Conservation (phyloP, 2,797 vertebrate genomes). For the Ispidina lecontei region DNA sequence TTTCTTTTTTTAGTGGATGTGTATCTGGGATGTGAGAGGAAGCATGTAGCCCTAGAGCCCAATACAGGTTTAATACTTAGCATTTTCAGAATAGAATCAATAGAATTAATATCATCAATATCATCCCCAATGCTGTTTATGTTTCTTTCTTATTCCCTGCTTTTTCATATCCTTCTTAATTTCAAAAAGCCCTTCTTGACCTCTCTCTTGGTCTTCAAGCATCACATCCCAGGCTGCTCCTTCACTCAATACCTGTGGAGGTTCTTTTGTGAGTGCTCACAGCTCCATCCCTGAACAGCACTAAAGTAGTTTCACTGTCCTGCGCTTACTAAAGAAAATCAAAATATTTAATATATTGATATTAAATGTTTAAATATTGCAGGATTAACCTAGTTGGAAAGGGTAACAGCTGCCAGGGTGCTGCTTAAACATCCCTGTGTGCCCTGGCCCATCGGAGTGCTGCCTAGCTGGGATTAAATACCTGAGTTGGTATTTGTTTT, state of each 20-base stretch:
- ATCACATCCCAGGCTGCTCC: neutral
- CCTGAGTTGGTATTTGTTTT: neutral
- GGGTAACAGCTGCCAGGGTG: neutral
- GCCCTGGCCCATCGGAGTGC: neutral
- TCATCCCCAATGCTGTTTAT: neutral
- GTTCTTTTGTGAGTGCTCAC: rapidly evolving
- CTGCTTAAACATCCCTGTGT: neutral
- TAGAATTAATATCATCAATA: too few relatives aligned
- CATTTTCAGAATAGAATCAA: neutral
- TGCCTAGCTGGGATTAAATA: neutral
- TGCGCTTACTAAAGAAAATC: neutral
- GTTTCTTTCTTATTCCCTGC: neutral
- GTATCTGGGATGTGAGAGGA: neutral
- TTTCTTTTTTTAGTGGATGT: too few relatives aligned
- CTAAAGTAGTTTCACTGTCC: neutral
- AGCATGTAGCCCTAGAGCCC: neutral
- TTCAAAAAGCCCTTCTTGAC: neutral
- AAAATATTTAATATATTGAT: neutral
- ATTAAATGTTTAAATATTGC: neutral
- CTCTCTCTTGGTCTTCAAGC: too few relatives aligned
- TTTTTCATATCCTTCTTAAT: neutral
- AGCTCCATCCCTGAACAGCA: rapidly evolving
- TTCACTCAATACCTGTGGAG: neutral
- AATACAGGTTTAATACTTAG: neutral
- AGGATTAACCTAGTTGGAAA: neutral